Conservation (phyloP, 2,113 vertebrate genomes). For the Carassius carassius region DNA sequence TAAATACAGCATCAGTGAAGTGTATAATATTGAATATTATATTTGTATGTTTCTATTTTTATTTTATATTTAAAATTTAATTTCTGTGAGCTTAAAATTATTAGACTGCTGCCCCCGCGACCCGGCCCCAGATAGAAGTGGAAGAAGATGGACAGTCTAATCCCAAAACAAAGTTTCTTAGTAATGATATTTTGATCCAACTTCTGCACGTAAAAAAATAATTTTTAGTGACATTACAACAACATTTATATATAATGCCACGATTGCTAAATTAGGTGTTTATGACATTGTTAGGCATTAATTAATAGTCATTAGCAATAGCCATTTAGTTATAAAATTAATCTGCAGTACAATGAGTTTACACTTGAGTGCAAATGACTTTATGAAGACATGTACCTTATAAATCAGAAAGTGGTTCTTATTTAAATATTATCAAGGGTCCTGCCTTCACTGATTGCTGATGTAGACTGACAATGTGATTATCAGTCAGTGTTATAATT, state of each 20-base stretch:
- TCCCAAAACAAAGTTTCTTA: not conserved
- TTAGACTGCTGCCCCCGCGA: too few species aligned
- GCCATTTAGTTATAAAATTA: not conserved
- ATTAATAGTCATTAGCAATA: not conserved
- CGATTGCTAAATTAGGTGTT: not conserved
- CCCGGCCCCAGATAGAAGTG: too few species aligned
- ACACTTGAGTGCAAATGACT: not conserved
- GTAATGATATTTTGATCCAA: not conserved
- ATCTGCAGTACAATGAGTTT: not conserved
- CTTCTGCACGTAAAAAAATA: not conserved
- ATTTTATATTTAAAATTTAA: not conserved
- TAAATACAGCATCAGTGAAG: not conserved
- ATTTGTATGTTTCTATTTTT: not conserved
- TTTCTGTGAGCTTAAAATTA: too few species aligned
- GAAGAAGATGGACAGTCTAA: too few species aligned
- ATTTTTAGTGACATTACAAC: not conserved
- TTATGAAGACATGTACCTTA: not conserved
- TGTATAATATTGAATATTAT: not conserved
- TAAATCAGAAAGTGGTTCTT: not conserved
- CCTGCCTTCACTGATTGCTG: not conserved
- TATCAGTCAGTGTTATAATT: not conserved
- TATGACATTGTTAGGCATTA: not conserved
- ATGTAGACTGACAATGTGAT: not conserved
- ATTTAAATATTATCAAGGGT: not conserved
- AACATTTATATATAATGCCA: not conserved